These are phyloP conservation scores for Ornithoptera alexandrae DNA, from an alignment of 2,888 invertebrate genomes.

Conservation along the genomic window DNA sequence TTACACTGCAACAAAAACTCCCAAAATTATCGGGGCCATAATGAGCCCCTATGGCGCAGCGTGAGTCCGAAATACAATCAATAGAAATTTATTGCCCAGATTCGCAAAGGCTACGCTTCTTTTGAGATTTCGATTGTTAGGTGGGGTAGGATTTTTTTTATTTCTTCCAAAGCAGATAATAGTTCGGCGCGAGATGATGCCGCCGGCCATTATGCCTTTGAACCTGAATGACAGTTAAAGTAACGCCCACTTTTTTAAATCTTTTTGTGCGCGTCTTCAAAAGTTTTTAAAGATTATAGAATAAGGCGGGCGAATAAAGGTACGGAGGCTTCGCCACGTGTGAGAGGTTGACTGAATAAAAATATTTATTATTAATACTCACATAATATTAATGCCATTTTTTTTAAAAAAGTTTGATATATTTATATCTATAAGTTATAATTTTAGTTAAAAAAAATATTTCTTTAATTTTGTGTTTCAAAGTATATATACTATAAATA, in stretches of 20 bases:
- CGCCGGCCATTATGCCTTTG: conserved; percentile 60
- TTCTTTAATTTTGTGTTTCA: background rate
- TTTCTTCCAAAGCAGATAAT: conserved; percentile 49
- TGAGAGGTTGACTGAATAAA: conserved; percentile 36
- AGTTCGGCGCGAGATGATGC: conserved; percentile 65
- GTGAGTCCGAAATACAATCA: conserved; percentile 78
- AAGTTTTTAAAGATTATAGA: conserved; percentile 76
- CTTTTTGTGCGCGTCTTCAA: conserved; percentile 64
- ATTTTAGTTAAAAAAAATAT: too few species aligned
- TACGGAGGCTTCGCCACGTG: conserved; percentile 36
- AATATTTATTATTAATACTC: background rate
- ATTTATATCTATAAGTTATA: too few species aligned
- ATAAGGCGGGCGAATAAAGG: conserved; percentile 48
- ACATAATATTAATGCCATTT: background rate
- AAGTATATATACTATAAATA: background rate
- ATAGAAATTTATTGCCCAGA: conserved; percentile 77
- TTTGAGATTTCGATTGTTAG: conserved; percentile 61
- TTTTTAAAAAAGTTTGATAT: background rate
- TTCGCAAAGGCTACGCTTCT: conserved; percentile 74
- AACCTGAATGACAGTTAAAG: conserved; percentile 72
- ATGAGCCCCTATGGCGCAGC: conserved; percentile 78
- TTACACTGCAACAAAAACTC: conserved; percentile 46
- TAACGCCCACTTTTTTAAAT: conserved; percentile 76
- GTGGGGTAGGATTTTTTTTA: conserved; percentile 51
- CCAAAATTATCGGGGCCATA: conserved; percentile 65